A percentile compares a stretch with the other conserved stretches of the same genome.
phyloP scores from a whole-genome alignment of 1,140 invertebrate genomes.

The Camponotus floridanus region DNA sequence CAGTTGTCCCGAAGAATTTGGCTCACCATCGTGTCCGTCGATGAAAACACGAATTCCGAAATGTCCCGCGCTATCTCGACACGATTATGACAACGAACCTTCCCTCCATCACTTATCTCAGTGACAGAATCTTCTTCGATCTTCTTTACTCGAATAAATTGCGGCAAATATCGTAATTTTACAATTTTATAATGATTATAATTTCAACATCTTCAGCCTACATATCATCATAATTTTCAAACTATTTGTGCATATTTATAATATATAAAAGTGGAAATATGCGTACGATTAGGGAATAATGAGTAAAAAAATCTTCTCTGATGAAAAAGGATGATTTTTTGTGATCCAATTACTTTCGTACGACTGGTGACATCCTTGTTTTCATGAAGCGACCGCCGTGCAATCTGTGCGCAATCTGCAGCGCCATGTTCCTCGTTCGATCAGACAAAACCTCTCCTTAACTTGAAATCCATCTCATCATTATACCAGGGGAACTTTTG shows the following conservation, averaged over 20 bases:
- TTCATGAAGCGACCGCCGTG: background rate
- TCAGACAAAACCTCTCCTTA: conserved; percentile 46
- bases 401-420: conserved; percentile 38
- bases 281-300: background rate
- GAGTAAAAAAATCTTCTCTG: background rate
- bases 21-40: conserved; percentile 34
- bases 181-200: background rate
- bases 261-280: background rate
- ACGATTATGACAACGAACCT: conserved; percentile 44
- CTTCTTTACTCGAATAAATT: background rate
- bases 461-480: conserved; percentile 45
- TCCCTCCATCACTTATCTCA: background rate
- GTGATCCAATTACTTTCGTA: background rate
- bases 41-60: conserved; percentile 45
- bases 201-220: background rate
- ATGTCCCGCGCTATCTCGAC: conserved; percentile 21
- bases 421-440: conserved; percentile 31
- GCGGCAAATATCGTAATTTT: background rate
- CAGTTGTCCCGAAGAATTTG: conserved; percentile 54
- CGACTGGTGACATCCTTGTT: conserved; percentile 1
- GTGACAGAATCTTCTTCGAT: background rate
- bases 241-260: background rate
- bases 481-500: conserved; percentile 14
- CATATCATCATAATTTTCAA: background rate
- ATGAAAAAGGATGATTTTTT: background rate